Conservation (phyloP, 2,113 vertebrate genomes). For the Calonectris borealis region DNA sequence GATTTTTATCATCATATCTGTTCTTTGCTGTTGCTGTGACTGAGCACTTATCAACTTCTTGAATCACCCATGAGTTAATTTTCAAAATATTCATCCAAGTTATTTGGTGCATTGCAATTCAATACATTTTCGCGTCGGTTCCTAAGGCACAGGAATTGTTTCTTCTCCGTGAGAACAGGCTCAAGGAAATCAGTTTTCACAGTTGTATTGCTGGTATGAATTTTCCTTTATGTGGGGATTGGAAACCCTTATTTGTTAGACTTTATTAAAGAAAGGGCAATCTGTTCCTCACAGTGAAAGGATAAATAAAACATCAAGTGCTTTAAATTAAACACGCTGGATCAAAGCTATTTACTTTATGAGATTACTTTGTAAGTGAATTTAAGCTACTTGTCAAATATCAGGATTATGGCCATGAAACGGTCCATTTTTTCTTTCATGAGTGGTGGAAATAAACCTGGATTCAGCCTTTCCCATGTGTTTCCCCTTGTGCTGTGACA, state of each 20-base stretch:
- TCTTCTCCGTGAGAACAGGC: background rate
- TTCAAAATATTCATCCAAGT: background rate
- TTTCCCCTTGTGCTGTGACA: rapidly evolving
- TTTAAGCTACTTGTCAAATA: conserved; percentile 3
- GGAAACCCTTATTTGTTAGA: background rate
- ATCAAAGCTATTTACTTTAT: conserved; percentile 10
- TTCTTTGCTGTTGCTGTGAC: background rate
- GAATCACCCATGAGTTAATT: background rate
- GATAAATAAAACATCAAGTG: background rate
- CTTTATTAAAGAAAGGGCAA: background rate
- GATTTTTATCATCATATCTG: background rate
- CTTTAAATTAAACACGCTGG: background rate
- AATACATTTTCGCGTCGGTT: rapidly evolving
- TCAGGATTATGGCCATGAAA: background rate
- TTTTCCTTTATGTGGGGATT: background rate
- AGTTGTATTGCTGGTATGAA: background rate
- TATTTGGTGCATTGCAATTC: background rate
- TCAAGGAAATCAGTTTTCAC: background rate
- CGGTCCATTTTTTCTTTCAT: background rate
- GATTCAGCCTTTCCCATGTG: background rate
- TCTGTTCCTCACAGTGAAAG: background rate
- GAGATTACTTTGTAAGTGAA: background rate
- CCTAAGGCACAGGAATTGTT: background rate
- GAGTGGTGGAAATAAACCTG: background rate
- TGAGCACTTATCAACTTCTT: background rate